Evolutionary conservation across 2,113 vertebrate species (phyloP).

Genomic region (Lepus timidus): DNA sequence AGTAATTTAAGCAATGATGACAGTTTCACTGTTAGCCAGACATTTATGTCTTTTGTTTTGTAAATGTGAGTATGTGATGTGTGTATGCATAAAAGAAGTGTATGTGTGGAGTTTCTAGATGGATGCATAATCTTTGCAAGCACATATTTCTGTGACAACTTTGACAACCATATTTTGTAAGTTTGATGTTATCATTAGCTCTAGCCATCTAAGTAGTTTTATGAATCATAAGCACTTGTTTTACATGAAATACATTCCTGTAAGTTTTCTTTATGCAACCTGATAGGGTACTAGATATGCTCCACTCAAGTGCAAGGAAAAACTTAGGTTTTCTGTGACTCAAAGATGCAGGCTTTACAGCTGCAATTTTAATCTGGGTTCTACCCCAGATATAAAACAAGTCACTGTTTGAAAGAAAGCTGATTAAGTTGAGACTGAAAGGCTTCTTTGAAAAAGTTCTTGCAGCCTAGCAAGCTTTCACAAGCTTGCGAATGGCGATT

Average conservation of each 20-base stretch:
- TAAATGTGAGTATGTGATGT: neutral
- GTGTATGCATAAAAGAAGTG: neutral
- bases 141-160: neutral
- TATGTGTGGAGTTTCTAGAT: neutral
- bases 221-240: neutral
- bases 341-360: neutral
- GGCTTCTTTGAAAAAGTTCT: neutral
- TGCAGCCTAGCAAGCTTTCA: neutral
- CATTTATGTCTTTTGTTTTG: neutral
- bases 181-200: neutral
- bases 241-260: neutral
- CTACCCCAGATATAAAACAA: neutral
- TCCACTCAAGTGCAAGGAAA: neutral
- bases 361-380: neutral
- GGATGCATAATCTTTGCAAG: neutral
- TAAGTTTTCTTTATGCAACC: neutral
- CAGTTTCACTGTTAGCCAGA: neutral
- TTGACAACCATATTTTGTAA: neutral
- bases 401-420: neutral
- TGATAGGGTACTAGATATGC: rapidly evolving
- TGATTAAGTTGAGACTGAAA: neutral
- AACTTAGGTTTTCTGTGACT: neutral
- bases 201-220: neutral
- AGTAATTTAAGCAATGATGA: neutral
- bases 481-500: neutral